Evolutionary conservation across 2,113 vertebrate genomes (phyloP).

Genomic region (Cavia porcellus): DNA sequence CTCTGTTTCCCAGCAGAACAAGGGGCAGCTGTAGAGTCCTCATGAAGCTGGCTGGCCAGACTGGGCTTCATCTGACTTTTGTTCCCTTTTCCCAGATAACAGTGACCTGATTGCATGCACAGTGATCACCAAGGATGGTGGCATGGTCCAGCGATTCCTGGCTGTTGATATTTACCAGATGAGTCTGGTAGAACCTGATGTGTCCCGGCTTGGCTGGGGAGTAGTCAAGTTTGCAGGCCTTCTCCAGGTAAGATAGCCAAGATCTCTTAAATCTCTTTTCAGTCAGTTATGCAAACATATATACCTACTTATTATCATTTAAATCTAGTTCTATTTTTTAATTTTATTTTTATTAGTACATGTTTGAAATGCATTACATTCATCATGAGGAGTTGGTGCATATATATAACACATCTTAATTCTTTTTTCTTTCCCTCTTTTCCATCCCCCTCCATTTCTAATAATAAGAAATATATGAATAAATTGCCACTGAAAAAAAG

Average conservation of each 20-base stretch:
- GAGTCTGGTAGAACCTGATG: constrained; percentile 98
- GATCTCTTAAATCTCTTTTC: background rate
- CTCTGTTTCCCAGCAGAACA: background rate
- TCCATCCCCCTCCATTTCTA: background rate
- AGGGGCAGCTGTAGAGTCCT: background rate
- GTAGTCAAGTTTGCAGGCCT: constrained; percentile 99
- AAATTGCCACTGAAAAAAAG: background rate
- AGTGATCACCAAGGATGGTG: constrained; percentile 95
- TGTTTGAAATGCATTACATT: background rate
- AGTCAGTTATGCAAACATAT: background rate
- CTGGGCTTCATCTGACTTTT: background rate
- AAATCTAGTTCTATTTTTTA: background rate
- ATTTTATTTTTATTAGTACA: background rate
- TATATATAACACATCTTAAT: background rate
- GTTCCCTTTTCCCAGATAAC: constrained; percentile 91
- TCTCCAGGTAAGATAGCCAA: constrained; percentile 90
- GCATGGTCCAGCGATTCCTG: constrained; percentile 96
- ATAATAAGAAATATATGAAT: background rate
- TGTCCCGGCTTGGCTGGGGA: constrained; percentile 97
- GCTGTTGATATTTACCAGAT: constrained; percentile 99
- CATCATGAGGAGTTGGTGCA: background rate
- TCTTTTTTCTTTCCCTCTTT: background rate
- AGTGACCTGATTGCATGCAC: constrained; percentile 98
- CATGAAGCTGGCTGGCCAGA: accelerated
- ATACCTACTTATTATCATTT: background rate